Conservation (phyloP, 2,888 invertebrate genomes). For the Brassicogethes aeneus region DNA sequence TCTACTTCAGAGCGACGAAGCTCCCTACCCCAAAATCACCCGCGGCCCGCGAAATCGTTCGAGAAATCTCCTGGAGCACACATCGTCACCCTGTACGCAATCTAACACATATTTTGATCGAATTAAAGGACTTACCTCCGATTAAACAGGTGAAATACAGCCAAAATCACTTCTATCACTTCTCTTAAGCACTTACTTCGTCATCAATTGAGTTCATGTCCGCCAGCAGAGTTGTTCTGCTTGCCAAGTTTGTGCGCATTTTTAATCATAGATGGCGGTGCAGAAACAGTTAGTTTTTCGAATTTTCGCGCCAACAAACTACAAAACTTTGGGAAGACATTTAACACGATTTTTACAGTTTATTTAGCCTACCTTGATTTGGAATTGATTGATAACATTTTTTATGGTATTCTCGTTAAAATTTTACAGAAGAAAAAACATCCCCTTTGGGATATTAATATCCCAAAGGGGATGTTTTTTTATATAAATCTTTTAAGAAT, state of each 20-base stretch:
- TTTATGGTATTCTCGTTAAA: too few species aligned
- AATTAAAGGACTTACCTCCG: slow-evolving; percentile 18
- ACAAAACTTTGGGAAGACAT: too few species aligned
- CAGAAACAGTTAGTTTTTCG: slow-evolving; percentile 15
- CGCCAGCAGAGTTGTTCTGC: slow-evolving; percentile 31
- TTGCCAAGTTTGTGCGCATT: slow-evolving; percentile 22
- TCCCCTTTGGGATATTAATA: too few species aligned
- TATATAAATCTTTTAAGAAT: too few species aligned
- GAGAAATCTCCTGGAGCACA: slow-evolving; percentile 33
- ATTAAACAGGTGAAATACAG: neutral
- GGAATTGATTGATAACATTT: too few species aligned
- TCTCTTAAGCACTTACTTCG: slow-evolving; percentile 21
- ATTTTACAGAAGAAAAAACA: too few species aligned
- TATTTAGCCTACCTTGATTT: too few species aligned
- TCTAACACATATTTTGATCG: slow-evolving; percentile 1
- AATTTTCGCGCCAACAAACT: slow-evolving; percentile 25
- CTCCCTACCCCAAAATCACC: slow-evolving; percentile 39
- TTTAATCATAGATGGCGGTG: slow-evolving; percentile 31
- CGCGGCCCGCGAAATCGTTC: slow-evolving; percentile 38
- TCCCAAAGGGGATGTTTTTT: too few species aligned
- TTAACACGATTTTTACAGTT: too few species aligned
- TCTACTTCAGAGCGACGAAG: slow-evolving; percentile 42
- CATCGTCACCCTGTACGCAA: slow-evolving; percentile 22
- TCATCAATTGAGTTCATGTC: slow-evolving; percentile 34
- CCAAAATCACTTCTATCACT: slow-evolving; percentile 17